Evolutionary conservation across 2,888 invertebrate species (phyloP).

Genomic region (Merodon equestris): DNA sequence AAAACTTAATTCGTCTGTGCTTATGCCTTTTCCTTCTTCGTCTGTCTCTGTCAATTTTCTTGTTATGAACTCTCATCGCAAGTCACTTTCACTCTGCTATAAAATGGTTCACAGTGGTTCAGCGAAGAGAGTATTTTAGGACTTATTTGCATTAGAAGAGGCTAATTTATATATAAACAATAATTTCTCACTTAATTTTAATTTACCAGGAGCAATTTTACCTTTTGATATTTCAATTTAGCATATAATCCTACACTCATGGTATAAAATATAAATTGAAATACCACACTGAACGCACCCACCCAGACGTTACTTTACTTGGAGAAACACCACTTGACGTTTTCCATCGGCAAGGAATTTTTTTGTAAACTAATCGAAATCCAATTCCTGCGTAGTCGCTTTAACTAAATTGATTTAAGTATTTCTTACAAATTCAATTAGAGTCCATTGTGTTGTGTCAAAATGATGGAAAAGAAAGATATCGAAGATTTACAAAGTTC

Average conservation of each 20-base stretch:
- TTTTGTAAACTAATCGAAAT: constrained; percentile 60
- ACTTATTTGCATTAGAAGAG: no score
- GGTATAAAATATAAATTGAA: no score
- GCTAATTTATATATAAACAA: no score
- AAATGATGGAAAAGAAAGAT: constrained; percentile 75
- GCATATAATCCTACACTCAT: no score
- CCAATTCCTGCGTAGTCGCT: constrained; percentile 51
- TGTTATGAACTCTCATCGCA: constrained; percentile 29
- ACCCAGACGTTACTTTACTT: constrained; percentile 11
- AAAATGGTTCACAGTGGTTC: constrained; percentile 13
- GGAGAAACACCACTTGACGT: constrained; percentile 16
- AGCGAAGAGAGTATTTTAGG: background rate
- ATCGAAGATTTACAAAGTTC: constrained; percentile 73
- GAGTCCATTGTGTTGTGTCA: constrained; percentile 4
- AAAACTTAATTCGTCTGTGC: constrained; percentile 46
- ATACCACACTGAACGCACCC: constrained; percentile 25
- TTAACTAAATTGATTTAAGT: constrained; percentile 41
- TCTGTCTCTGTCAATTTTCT: constrained; percentile 55
- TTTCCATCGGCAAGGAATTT: constrained; percentile 21
- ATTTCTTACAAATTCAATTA: constrained; percentile 57
- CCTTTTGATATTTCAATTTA: no score
- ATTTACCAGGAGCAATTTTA: no score
- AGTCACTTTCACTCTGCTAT: constrained; percentile 59
- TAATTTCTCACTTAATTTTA: no score
- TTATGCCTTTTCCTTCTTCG: constrained; percentile 11